A percentile compares a stretch with the other conserved stretches of the same genome.
phyloP scores from a whole-genome alignment of 92 coral and sea anemone species.

The Siderastrea siderea region DNA sequence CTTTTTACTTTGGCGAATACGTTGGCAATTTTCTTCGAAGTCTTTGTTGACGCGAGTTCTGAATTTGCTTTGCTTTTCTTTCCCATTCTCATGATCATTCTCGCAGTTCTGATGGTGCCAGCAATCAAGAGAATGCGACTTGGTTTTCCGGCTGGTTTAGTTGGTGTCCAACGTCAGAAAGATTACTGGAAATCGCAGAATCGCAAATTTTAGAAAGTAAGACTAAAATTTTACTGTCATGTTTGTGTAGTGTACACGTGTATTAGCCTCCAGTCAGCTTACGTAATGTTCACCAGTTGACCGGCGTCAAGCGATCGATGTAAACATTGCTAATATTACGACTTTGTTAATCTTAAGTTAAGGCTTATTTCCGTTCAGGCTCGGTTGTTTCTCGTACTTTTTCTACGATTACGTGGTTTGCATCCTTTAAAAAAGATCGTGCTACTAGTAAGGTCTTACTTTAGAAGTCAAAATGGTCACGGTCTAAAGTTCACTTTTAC shows the following conservation, averaged over 20 bases:
- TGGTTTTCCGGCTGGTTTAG: slow-evolving; percentile 80
- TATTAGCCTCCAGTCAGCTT: neutral
- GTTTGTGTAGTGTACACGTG: neutral
- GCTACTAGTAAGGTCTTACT: neutral
- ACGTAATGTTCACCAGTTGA: neutral
- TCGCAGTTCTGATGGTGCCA: slow-evolving; percentile 4
- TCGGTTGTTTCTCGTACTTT: neutral
- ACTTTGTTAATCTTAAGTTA: neutral
- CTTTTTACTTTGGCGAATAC: neutral
- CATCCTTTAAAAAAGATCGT: neutral
- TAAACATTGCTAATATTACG: neutral
- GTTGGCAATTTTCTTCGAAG: neutral
- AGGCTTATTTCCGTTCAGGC: neutral
- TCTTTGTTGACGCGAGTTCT: neutral
- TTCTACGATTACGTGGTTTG: neutral
- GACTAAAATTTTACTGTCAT: slow-evolving; percentile 1
- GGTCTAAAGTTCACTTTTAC: neutral
- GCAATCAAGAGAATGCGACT: slow-evolving; percentile 1
- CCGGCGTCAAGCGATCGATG: neutral
- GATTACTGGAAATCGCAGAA: slow-evolving; percentile 86
- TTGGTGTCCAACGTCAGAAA: slow-evolving; percentile 98
- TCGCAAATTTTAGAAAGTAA: slow-evolving; percentile 85
- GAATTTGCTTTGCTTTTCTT: neutral
- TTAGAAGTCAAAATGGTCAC: neutral
- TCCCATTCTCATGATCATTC: neutral